Percentiles rank a stretch among this genome's conserved stretches.
These are phyloP conservation scores for Sebastes goodei DNA, from an alignment of 2,797 vertebrate genomes.

Conservation along the genomic window DNA sequence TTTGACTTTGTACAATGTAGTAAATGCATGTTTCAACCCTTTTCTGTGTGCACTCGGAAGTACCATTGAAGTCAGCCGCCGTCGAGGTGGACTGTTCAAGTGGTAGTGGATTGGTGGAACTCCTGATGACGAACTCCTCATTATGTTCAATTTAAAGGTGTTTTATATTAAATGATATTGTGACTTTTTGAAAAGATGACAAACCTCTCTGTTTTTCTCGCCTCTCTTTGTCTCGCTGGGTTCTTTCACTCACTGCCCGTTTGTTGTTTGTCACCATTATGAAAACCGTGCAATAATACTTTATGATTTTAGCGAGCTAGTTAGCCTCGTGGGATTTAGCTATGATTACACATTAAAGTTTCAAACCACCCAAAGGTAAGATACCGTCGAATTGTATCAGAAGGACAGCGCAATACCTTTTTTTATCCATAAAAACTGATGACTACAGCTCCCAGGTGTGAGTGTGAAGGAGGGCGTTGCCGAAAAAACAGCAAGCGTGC, in stretches of 20 bases:
- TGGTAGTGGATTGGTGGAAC: conserved; percentile 67
- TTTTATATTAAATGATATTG: conserved; percentile 89
- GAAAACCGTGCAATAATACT: conserved; percentile 66
- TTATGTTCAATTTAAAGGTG: conserved; percentile 81
- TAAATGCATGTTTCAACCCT: conserved; percentile 86
- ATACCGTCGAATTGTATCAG: conserved; percentile 49
- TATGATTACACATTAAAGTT: conserved; percentile 72
- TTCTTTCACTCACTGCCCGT: conserved; percentile 10
- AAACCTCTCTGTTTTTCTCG: conserved; percentile 57
- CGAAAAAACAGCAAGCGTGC: conserved; percentile 31
- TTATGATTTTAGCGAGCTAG: conserved; percentile 59
- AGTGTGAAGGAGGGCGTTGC: conserved; percentile 41
- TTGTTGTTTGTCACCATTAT: conserved; percentile 50
- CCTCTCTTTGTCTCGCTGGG: conserved; percentile 28
- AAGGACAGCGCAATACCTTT: conserved; percentile 53
- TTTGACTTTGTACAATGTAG: conserved; percentile 83
- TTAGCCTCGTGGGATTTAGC: conserved; percentile 42
- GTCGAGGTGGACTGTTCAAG: conserved; percentile 49
- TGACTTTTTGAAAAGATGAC: conserved; percentile 84
- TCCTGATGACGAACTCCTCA: conserved; percentile 71
- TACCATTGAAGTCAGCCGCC: conserved; percentile 66
- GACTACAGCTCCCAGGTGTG: conserved; percentile 70
- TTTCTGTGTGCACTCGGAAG: conserved; percentile 80
- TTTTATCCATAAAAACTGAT: conserved; percentile 69
- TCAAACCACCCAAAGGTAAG: conserved; percentile 73